phyloP scores from a whole-genome alignment of 2,797 vertebrate genomes.

The Antennarius maculatus region DNA sequence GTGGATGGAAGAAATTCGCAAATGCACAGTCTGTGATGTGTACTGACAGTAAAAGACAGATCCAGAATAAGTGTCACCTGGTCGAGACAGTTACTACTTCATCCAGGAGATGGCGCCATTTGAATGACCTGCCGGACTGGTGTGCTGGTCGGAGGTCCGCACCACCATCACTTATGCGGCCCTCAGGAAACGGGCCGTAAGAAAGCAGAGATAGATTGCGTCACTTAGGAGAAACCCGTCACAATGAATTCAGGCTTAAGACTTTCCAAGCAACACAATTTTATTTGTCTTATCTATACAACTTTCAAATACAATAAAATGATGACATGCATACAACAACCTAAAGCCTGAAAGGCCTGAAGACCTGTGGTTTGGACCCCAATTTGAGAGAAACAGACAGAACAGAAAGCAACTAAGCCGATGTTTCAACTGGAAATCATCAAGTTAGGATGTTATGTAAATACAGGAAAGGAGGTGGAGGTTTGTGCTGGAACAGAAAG shows the following conservation, averaged over 20 bases:
- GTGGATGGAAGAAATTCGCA: not conserved
- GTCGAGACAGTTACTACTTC: slow-evolving; percentile 15
- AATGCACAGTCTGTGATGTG: not conserved
- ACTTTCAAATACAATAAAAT: not conserved
- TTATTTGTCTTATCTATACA: not conserved
- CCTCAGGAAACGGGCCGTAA: slow-evolving; percentile 6
- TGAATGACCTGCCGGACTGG: slow-evolving; percentile 55
- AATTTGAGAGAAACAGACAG: slow-evolving; percentile 8
- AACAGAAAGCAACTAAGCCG: not conserved
- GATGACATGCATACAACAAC: not conserved
- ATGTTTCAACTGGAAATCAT: slow-evolving; percentile 52
- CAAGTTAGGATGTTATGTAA: slow-evolving; percentile 76
- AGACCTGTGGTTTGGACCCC: not conserved
- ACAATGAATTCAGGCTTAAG: not conserved
- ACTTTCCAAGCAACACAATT: too few relatives aligned
- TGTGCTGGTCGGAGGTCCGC: slow-evolving; percentile 19
- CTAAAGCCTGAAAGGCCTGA: not conserved
- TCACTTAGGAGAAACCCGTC: not conserved
- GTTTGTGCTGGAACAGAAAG: slow-evolving; percentile 48
- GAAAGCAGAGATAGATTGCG: not conserved
- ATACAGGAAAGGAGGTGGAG: slow-evolving; percentile 65
- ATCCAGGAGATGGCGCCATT: slow-evolving; percentile 82
- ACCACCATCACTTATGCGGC: slow-evolving; percentile 27
- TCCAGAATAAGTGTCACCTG: not conserved
- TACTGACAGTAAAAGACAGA: too few relatives aligned